phyloP scores from a whole-genome alignment of 2,113 vertebrate species.

The Ahaetulla prasina region DNA sequence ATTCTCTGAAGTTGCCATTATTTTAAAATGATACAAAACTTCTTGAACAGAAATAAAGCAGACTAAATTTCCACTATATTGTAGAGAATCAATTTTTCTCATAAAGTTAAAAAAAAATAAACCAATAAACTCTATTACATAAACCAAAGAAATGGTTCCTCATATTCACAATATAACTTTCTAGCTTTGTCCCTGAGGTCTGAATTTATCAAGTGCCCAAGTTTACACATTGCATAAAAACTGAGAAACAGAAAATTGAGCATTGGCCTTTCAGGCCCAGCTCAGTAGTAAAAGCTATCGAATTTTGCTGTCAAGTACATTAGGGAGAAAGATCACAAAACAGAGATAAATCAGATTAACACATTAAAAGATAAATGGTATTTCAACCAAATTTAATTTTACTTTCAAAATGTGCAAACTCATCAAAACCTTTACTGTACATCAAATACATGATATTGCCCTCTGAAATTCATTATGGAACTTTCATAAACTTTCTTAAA shows the following conservation, averaged over 20 bases:
- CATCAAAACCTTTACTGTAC: slow-evolving; percentile 8
- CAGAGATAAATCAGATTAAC: slow-evolving; percentile 39
- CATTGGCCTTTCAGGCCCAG: slow-evolving; percentile 37
- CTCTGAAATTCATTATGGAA: neutral
- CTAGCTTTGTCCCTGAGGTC: slow-evolving; percentile 29
- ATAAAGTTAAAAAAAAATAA: slow-evolving; percentile 23
- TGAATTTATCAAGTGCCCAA: slow-evolving; percentile 41
- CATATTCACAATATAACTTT: slow-evolving; percentile 19
- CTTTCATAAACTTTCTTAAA: neutral
- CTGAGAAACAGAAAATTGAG: slow-evolving; percentile 51
- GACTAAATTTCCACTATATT: slow-evolving; percentile 7
- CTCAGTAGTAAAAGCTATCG: slow-evolving; percentile 31
- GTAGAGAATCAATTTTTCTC: slow-evolving; percentile 33
- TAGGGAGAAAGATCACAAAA: slow-evolving; percentile 51
- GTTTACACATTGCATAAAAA: slow-evolving; percentile 42
- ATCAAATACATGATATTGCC: neutral
- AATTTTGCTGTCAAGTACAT: slow-evolving; percentile 41
- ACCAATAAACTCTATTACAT: slow-evolving; percentile 8
- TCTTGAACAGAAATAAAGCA: neutral
- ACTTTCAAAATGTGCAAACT: slow-evolving; percentile 46
- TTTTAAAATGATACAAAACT: neutral
- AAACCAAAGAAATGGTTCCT: slow-evolving; percentile 27
- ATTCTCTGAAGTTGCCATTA: neutral
- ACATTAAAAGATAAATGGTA: slow-evolving; percentile 47
- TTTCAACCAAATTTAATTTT: slow-evolving; percentile 51